These are phyloP conservation scores for Pachyrhynchus sulphureomaculatus DNA, from an alignment of 1,140 invertebrate genomes.

Conservation along the genomic window DNA sequence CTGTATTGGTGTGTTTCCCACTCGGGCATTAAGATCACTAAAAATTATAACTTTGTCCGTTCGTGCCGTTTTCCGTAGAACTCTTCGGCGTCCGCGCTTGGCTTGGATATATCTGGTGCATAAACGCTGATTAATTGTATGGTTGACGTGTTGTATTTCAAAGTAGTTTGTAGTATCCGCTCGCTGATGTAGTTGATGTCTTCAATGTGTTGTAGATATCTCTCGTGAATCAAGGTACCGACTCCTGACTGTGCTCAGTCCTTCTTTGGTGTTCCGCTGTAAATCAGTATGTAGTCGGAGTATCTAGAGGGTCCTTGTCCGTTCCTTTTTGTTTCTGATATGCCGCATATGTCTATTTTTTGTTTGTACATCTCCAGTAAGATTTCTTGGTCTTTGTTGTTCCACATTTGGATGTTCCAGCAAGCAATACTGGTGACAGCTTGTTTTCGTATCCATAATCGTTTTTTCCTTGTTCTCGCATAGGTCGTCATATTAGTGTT, in stretches of 20 bases:
- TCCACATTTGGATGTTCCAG: too few species aligned
- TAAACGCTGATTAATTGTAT: constrained; percentile 15
- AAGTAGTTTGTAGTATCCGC: constrained; percentile 4
- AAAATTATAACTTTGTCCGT: constrained; percentile 15
- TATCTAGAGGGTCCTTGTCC: constrained; percentile 13
- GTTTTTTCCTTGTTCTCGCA: too few species aligned
- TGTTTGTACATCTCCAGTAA: too few species aligned
- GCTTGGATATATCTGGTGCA: constrained; percentile 23
- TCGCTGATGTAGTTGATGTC: constrained; percentile 16
- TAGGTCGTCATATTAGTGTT: too few species aligned
- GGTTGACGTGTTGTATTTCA: not conserved
- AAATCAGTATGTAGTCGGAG: constrained; percentile 23
- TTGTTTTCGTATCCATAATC: too few species aligned
- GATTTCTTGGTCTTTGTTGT: too few species aligned
- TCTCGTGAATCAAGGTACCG: constrained; percentile 25
- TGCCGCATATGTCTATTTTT: constrained; percentile 12
- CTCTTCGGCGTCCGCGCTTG: constrained; percentile 10
- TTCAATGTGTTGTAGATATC: constrained; percentile 17
- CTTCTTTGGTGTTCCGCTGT: constrained; percentile 22
- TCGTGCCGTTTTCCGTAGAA: constrained; percentile 12
- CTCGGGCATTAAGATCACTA: constrained; percentile 18
- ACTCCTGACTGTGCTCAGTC: constrained; percentile 18
- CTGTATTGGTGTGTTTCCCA: too few species aligned
- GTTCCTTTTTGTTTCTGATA: constrained; percentile 27
- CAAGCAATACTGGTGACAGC: too few species aligned